A percentile compares a stretch with the other conserved stretches of the same genome.
Conservation (phyloP, 2,888 invertebrate genomes). For the Caenorhabditis macrosperma region DNA sequence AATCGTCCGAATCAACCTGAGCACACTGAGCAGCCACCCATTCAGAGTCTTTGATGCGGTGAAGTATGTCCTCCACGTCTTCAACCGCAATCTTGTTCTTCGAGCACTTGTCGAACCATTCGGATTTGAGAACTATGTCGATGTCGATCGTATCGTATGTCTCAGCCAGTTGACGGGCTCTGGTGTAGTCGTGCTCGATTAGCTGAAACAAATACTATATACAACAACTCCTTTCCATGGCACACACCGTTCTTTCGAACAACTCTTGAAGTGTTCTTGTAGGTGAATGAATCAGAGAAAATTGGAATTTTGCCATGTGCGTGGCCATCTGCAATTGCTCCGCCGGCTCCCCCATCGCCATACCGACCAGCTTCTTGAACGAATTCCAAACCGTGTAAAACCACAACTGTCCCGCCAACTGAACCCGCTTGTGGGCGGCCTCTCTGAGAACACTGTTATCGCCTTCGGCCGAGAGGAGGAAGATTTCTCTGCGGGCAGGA, state of each 20-base stretch:
- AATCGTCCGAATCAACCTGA: constrained; percentile 32
- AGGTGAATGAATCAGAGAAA: constrained; percentile 63
- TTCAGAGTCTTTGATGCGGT: constrained; percentile 54
- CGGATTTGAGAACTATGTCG: constrained; percentile 64
- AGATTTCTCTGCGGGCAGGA: constrained; percentile 63
- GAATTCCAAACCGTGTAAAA: constrained; percentile 64
- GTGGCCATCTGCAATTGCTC: constrained; percentile 68
- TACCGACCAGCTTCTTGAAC: constrained; percentile 67
- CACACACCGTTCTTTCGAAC: constrained; percentile 64
- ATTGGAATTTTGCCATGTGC: constrained; percentile 63
- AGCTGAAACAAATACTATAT: constrained; percentile 51
- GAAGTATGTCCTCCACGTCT: constrained; percentile 62
- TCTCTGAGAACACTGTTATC: constrained; percentile 60
- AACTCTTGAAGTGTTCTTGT: constrained; percentile 68
- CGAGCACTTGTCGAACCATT: constrained; percentile 67
- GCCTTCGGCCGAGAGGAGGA: constrained; percentile 61
- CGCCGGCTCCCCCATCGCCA: constrained; percentile 71
- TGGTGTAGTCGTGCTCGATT: constrained; percentile 60
- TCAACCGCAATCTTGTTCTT: constrained; percentile 54
- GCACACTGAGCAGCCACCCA: constrained; percentile 67
- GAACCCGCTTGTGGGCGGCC: constrained; percentile 62
- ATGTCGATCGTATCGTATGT: constrained; percentile 59
- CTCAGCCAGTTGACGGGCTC: constrained; percentile 60
- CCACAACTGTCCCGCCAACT: constrained; percentile 62
- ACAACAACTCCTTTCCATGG: neutral